phyloP scores from a whole-genome alignment of 2,888 invertebrate genomes.

The Andrena minutula region DNA sequence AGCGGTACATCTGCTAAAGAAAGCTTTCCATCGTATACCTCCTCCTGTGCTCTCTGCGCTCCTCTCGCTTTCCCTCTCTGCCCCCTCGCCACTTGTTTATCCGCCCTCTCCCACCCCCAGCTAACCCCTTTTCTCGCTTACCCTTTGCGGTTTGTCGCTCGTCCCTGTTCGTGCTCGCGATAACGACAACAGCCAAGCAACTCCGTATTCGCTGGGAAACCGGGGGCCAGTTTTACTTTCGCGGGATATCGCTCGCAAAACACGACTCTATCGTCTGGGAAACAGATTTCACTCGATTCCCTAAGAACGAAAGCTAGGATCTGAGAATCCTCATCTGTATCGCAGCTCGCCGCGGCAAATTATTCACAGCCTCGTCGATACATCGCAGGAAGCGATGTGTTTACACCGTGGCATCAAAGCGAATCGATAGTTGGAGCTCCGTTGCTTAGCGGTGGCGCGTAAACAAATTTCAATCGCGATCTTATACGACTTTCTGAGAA shows the following conservation, averaged over 20 bases:
- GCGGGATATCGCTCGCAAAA: constrained; percentile 19
- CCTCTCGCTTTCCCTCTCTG: constrained; percentile 7
- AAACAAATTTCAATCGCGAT: constrained; percentile 55
- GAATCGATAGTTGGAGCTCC: constrained; percentile 56
- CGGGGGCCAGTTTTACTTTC: constrained; percentile 11
- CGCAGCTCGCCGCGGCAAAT: constrained; percentile 44
- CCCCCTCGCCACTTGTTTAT: constrained; percentile 1
- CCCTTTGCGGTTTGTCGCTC: constrained; percentile 51
- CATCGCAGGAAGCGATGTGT: constrained; percentile 42
- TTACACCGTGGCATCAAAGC: constrained; percentile 55
- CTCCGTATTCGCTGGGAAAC: constrained; percentile 28
- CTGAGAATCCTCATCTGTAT: constrained; percentile 14
- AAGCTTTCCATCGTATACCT: constrained; percentile 70
- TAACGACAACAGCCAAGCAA: constrained; percentile 50
- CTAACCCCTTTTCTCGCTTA: constrained; percentile 20
- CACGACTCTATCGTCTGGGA: no score
- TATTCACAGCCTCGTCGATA: constrained; percentile 44
- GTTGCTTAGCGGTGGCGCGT: constrained; percentile 26
- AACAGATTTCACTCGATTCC: no score
- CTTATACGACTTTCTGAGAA: neutral
- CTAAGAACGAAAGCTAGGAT: constrained; percentile 6
- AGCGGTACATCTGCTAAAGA: constrained; percentile 74
- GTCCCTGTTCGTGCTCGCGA: constrained; percentile 42
- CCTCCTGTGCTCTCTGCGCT: constrained; percentile 18
- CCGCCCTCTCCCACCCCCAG: neutral